A percentile compares a stretch with the other conserved stretches of the same genome.
These are phyloP conservation scores for Erynnis tages DNA, from an alignment of 2,888 invertebrate genomes.

Conservation along the genomic window DNA sequence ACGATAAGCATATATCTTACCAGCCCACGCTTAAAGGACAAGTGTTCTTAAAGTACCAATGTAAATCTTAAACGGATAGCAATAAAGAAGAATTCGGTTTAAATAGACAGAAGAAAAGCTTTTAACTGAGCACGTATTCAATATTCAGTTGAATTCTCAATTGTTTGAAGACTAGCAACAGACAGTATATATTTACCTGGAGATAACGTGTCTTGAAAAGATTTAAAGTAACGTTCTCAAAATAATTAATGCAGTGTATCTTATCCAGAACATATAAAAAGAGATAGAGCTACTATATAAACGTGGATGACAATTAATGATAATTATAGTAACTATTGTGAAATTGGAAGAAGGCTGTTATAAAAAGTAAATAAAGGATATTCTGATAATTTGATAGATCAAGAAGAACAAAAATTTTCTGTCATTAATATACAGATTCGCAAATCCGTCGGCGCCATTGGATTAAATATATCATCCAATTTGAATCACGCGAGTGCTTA, in stretches of 20 bases:
- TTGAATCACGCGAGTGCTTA: conserved; percentile 71
- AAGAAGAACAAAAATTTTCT: no score
- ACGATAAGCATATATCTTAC: conserved; percentile 76
- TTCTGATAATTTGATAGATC: no score
- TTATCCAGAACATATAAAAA: no score
- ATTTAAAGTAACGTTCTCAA: not conserved
- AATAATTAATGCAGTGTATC: no score
- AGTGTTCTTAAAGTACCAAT: conserved; percentile 32
- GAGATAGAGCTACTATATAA: no score
- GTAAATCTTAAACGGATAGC: conserved; percentile 42
- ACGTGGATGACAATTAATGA: no score
- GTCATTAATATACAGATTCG: not conserved
- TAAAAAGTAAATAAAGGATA: not conserved
- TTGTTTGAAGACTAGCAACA: conserved; percentile 36
- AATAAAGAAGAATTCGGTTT: conserved; percentile 36
- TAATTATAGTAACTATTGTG: no score
- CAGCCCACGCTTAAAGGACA: conserved; percentile 60
- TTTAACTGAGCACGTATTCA: conserved; percentile 37
- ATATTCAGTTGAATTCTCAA: conserved; percentile 40
- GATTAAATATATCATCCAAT: conserved; percentile 41
- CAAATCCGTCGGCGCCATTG: conserved; percentile 4
- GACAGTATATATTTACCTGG: not conserved
- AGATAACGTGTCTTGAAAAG: not conserved
- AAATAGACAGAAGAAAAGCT: conserved; percentile 15
- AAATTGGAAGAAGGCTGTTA: no score